Evolutionary conservation across 2,888 invertebrate genomes (phyloP).

Genomic region (Mycogona germanica): DNA sequence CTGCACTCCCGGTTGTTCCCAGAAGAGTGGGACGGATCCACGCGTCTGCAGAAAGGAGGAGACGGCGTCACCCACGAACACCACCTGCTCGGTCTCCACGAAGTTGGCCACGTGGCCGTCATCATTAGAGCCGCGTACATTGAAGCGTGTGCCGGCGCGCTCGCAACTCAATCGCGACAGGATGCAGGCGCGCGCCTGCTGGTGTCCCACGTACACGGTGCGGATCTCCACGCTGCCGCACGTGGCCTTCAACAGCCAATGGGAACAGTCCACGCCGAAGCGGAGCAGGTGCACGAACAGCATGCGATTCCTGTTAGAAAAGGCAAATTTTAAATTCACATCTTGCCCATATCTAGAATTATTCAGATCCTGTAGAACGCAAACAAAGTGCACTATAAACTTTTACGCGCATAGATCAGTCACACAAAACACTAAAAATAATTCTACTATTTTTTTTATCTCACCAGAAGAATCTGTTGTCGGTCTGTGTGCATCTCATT

Average conservation of each 20-base stretch:
- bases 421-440: neutral
- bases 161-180: conserved; percentile 95
- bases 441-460: neutral
- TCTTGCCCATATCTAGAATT: too few relatives aligned
- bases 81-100: conserved; percentile 98
- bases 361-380: neutral
- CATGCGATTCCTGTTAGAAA: conserved; percentile 64
- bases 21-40: conserved; percentile 95
- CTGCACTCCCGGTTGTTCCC: conserved; percentile 98
- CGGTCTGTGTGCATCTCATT: conserved; percentile 63
- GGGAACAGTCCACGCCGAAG: conserved; percentile 76
- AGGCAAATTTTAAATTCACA: neutral
- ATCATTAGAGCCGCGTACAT: conserved; percentile 97
- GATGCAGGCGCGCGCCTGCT: conserved; percentile 87
- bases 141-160: conserved; percentile 94
- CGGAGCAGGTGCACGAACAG: conserved; percentile 84
- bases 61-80: conserved; percentile 79
- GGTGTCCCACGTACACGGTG: conserved; percentile 94
- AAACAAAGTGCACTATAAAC: neutral
- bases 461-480: conserved; percentile 94
- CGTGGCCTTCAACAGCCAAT: conserved; percentile 90
- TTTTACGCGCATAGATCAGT: neutral
- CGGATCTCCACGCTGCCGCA: conserved; percentile 96
- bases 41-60: conserved; percentile 77
- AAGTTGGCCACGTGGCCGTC: conserved; percentile 99